Evolutionary conservation across 2,888 invertebrate species (phyloP).

Genomic region (Meta bourneti): DNA sequence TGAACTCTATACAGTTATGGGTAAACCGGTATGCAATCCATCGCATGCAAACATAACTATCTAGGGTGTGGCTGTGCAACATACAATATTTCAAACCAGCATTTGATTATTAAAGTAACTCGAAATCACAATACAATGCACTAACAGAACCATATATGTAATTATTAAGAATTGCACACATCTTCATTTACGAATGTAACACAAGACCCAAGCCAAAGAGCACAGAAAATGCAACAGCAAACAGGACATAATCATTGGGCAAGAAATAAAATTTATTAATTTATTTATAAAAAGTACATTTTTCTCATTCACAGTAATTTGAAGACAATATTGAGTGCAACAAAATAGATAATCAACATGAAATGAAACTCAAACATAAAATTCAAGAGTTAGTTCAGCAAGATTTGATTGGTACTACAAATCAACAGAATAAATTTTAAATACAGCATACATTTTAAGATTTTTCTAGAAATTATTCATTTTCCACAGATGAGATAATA

Average conservation of each 20-base stretch:
- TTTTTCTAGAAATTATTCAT: no score
- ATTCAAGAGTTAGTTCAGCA: background rate
- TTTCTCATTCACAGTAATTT: no score
- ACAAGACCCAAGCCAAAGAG: slow-evolving; percentile 1
- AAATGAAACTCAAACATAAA: slow-evolving; percentile 7
- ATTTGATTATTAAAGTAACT: slow-evolving; percentile 39
- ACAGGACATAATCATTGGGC: background rate
- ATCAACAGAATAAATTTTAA: background rate
- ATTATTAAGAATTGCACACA: slow-evolving; percentile 36
- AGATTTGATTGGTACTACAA: background rate
- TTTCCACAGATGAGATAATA: no score
- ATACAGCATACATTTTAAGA: no score
- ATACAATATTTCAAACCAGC: slow-evolving; percentile 38
- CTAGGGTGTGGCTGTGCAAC: slow-evolving; percentile 28
- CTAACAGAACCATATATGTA: slow-evolving; percentile 14
- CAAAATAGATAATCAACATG: background rate
- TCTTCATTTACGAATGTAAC: slow-evolving; percentile 19
- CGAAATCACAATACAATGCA: slow-evolving; percentile 24
- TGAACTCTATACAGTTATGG: slow-evolving; percentile 60
- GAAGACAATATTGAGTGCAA: no score
- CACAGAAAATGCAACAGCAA: background rate
- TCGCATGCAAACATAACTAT: slow-evolving; percentile 19
- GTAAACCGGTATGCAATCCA: slow-evolving; percentile 53
- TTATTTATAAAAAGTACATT: background rate
- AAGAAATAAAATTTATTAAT: background rate